Conservation (phyloP, 2,888 invertebrate species). For the Azorinus chamasolen region DNA sequence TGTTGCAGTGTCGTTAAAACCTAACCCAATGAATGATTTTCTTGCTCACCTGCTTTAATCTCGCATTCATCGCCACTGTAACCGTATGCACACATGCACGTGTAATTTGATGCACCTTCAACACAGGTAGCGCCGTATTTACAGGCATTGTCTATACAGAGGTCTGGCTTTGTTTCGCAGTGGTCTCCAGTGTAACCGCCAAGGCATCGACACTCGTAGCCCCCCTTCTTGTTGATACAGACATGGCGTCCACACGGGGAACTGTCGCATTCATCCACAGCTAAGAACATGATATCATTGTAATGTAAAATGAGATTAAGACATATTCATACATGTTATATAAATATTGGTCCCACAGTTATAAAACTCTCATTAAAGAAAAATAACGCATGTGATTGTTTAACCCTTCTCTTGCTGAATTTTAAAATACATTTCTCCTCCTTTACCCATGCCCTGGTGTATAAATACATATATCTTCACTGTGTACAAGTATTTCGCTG, state of each 20-base stretch:
- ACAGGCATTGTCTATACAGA: constrained; percentile 34
- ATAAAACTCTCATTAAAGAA: too few species aligned
- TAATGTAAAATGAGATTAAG: background rate
- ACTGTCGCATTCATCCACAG: constrained; percentile 30
- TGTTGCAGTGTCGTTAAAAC: too few species aligned
- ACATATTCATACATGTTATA: too few species aligned
- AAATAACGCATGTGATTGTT: too few species aligned
- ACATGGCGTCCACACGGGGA: constrained; percentile 33
- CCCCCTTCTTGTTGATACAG: constrained; percentile 26
- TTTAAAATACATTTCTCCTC: too few species aligned
- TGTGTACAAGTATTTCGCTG: too few species aligned
- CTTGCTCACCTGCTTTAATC: constrained; percentile 34
- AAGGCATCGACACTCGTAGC: constrained; percentile 32
- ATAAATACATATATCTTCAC: too few species aligned
- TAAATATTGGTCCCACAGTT: too few species aligned
- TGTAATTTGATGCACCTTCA: constrained; percentile 25
- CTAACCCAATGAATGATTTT: too few species aligned
- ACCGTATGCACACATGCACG: constrained; percentile 45
- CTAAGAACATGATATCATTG: background rate
- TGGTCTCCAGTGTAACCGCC: constrained; percentile 36
- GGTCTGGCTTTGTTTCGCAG: constrained; percentile 38
- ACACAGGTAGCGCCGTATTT: constrained; percentile 37
- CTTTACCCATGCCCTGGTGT: too few species aligned
- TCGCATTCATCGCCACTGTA: constrained; percentile 33
- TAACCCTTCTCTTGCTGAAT: too few species aligned